Base-by-base conservation (phyloP, 2,797 vertebrate genomes). In the Hapalemur alaotrensis region DNA sequence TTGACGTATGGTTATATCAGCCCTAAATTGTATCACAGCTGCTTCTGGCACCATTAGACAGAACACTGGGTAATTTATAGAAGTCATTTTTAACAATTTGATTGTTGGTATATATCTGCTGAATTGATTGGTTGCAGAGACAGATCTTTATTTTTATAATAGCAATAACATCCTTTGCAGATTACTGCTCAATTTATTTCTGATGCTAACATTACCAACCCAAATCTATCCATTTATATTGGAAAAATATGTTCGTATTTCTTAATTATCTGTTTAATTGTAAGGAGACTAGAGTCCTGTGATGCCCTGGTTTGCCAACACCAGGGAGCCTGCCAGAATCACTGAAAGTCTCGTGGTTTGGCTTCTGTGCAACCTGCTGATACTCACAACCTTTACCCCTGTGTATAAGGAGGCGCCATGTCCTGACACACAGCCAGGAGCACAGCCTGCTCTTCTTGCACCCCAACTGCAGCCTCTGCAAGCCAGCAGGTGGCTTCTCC, bases 81-180 rank as follows among this genome's bases (percentile, higher is more conserved):
- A 81, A 98, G 98, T 98, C 98, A 97, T 98, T 98, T 97, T 98
- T 98, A 98, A 98, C 98, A 97, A 96, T 98, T 98, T 98, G 98
- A 98, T 99, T 98, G 98, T 98, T 99, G 98, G 98, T 98, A 98
- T 99, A 98, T 98, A 98, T 98, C 98, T 98, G 97, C 96, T 91
- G 98, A 98, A 98, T 98, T 98, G 98, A 99, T 99, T 99, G 98
- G 98, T 93, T 98, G 86, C 35, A 70, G 97, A 98, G 98, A 98
- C 98, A 98, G 98, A 98, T 98, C 98, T 98, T 98, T 98, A 98
- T 98, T 98, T 99, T 98, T 98, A 93, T 98, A 98, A 99, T 98
- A 97, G 98, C 98, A 98, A 97, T 98, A 98, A 98, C 98, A 98
- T 98, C 98, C 98, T 98, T 97, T 97, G 96, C 96, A 97, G 96